These are phyloP conservation scores for Tenrec ecaudatus DNA, from an alignment of 2,113 vertebrate species.

Conservation along the genomic window DNA sequence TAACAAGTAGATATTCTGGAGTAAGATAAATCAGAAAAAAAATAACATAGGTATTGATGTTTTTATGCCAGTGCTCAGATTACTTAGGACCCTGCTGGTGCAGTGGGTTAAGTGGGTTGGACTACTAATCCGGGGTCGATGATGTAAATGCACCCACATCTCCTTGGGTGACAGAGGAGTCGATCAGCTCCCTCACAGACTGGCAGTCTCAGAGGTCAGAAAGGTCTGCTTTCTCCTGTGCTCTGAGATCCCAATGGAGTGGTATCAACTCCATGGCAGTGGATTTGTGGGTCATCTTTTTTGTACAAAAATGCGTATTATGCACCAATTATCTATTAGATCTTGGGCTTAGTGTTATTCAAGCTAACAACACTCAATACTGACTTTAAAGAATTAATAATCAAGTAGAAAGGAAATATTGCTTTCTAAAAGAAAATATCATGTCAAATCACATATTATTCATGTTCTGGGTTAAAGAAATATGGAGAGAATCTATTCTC, in stretches of 20 bases:
- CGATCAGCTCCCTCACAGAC: too few relatives aligned
- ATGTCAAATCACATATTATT: conserved; percentile 28
- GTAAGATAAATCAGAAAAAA: background rate
- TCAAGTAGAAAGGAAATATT: conserved; percentile 18
- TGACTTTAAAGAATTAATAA: background rate
- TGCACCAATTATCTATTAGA: background rate
- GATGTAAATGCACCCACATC: too few relatives aligned
- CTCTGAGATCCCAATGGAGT: too few relatives aligned
- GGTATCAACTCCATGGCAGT: too few relatives aligned
- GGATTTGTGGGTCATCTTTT: background rate
- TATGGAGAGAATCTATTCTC: background rate
- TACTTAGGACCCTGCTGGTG: too few relatives aligned
- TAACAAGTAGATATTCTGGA: conserved; percentile 9
- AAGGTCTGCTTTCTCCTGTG: too few relatives aligned
- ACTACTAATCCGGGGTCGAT: too few relatives aligned
- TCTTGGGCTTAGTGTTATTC: background rate
- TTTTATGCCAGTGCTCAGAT: background rate
- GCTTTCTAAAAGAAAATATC: background rate
- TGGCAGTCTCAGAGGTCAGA: too few relatives aligned
- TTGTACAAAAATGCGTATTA: background rate
- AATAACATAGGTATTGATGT: background rate
- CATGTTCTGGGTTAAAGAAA: background rate
- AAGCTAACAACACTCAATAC: background rate
- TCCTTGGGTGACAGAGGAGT: too few relatives aligned
- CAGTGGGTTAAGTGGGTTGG: too few relatives aligned